These are phyloP conservation scores for Eupeodes latifasciatus DNA, from an alignment of 2,888 invertebrate species.

Conservation along the genomic window DNA sequence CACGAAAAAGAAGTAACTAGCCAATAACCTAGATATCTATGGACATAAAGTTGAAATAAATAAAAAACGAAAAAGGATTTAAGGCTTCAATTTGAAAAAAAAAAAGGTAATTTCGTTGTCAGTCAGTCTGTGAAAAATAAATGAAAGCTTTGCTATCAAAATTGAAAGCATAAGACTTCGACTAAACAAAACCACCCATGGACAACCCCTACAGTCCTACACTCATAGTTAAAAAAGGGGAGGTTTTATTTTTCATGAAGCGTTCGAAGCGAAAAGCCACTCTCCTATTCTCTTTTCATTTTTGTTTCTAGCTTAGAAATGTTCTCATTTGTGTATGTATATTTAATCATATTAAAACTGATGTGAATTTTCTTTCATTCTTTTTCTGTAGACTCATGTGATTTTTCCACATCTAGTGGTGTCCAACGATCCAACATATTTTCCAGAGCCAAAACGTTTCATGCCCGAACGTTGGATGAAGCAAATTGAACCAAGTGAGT, in stretches of 20 bases:
- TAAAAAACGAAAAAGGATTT: neutral
- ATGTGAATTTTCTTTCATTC: neutral
- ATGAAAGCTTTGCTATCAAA: constrained; percentile 37
- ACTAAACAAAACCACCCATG: too few species aligned
- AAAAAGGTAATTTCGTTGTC: constrained; percentile 67
- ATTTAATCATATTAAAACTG: neutral
- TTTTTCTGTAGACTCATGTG: constrained; percentile 88
- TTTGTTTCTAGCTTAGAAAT: neutral
- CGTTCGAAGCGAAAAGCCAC: neutral
- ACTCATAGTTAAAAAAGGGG: too few species aligned
- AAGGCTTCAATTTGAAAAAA: constrained; percentile 48
- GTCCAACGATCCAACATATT: constrained; percentile 89
- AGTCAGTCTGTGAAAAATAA: constrained; percentile 40
- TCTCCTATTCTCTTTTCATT: neutral
- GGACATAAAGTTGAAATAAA: neutral
- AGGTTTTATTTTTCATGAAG: too few species aligned
- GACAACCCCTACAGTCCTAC: too few species aligned
- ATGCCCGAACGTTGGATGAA: constrained; percentile 92
- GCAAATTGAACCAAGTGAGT: constrained; percentile 82
- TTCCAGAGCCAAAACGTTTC: constrained; percentile 89
- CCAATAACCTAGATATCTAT: neutral
- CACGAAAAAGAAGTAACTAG: neutral
- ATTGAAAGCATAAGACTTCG: neutral
- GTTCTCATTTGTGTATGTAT: constrained; percentile 10
- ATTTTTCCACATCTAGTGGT: constrained; percentile 92